Evolutionary conservation across 2,113 vertebrate genomes (phyloP), one percentile per base, ranked within the genome.

Genomic region (Clarias gariepinus): DNA sequence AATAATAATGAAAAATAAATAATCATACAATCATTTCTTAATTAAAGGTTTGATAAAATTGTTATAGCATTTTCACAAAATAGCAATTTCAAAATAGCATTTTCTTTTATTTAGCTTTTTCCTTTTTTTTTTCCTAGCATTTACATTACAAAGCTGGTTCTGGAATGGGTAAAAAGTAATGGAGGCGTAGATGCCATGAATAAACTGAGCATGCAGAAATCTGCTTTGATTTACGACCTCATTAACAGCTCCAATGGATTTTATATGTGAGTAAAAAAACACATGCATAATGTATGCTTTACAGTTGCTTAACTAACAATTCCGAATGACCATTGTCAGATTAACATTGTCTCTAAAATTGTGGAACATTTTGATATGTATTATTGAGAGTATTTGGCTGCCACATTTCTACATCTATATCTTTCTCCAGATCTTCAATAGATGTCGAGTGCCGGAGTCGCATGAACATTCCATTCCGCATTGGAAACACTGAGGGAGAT

Each of bases 111-210:
- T 52, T 28, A 4, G 8, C 3, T 47, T 66, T n/a, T 13, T 18
- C 21, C 15, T 28, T 58, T 5, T 0, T 77, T 12, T 52, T 3
- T 30, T 58, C 92, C 41, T 87, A 99, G 98, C 92, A 97, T 99
- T 93, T 99, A 99, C 86, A 97, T 99, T 86, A 96, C 96, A 96
- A 92, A 95, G 68, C 90, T 98, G 92, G 98, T 99, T 78, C 94
- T 99, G 89, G 97, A 99, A 90, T 99, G 98, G 98, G 97, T 98
- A 89, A 98, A 97, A 91, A 97, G 96, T 91, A 97, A 95, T 0
- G 97, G 98, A 0, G 96, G 97, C 81, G 94, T 93, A 47, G 84
- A 91, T 7, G 95, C 95, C 87, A 99, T 99, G 98, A 95, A 97
- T 88, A 94, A 90, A 63, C 95, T 97, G 18, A 99, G 95, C 92